Conservation (phyloP, 1,140 invertebrate genomes). For the Macrotrachela quadricornifera region DNA sequence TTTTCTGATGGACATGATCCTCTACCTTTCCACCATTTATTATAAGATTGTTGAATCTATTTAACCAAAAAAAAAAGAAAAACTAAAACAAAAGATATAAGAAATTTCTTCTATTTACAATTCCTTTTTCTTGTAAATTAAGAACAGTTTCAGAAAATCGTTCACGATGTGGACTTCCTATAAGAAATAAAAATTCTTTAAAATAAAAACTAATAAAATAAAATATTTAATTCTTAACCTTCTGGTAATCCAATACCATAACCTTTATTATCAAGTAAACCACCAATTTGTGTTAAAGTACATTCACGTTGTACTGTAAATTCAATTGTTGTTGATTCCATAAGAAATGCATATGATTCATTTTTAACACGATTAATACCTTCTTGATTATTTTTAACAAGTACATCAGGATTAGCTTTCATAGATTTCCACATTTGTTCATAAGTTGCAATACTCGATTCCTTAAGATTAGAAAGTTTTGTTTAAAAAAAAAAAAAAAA, state of each 20-base stretch:
- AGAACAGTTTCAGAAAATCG: slow-evolving; percentile 80
- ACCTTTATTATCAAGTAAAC: slow-evolving; percentile 52
- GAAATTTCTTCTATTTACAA: too few relatives aligned
- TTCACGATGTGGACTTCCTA: slow-evolving; percentile 63
- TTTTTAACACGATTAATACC: slow-evolving; percentile 4
- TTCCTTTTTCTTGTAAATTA: slow-evolving; percentile 75
- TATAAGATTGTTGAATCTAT: slow-evolving; percentile 69
- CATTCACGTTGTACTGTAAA: slow-evolving; percentile 53
- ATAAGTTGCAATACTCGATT: slow-evolving; percentile 66
- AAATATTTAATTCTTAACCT: slow-evolving; percentile 36
- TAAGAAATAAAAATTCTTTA: too few relatives aligned
- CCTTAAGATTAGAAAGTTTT: slow-evolving; percentile 32
- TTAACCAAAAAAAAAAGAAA: too few relatives aligned
- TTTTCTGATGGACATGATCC: slow-evolving; percentile 31
- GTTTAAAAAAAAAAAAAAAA: background rate
- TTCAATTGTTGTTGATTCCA: slow-evolving; percentile 60
- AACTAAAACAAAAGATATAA: too few relatives aligned
- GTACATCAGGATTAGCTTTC: slow-evolving; percentile 37
- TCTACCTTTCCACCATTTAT: slow-evolving; percentile 66
- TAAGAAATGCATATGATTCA: slow-evolving; percentile 51
- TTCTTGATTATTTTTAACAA: slow-evolving; percentile 5
- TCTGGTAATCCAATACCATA: slow-evolving; percentile 38
- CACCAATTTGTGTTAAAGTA: slow-evolving; percentile 51
- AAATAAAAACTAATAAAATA: too few relatives aligned
- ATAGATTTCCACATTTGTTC: slow-evolving; percentile 88